phyloP scores from a whole-genome alignment of 2,888 invertebrate species.

The Chelonus formosanus region DNA sequence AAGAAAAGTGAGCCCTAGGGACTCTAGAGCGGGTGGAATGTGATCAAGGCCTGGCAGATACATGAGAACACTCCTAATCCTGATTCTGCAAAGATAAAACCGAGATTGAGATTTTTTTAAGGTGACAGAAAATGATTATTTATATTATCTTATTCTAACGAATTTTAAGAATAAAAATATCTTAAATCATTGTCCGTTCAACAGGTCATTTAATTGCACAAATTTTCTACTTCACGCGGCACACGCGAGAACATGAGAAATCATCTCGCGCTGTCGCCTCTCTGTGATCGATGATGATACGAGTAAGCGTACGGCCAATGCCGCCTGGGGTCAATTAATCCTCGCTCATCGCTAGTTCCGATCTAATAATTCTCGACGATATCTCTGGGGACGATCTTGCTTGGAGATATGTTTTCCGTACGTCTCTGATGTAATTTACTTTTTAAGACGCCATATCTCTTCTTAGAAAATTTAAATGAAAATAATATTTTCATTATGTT shows the following conservation, averaged over 20 bases:
- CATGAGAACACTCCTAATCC: slow-evolving; percentile 60
- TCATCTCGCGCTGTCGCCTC: slow-evolving; percentile 29
- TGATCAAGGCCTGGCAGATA: slow-evolving; percentile 59
- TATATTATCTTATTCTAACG: neutral
- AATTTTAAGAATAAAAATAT: slow-evolving; percentile 23
- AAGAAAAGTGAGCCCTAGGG: slow-evolving; percentile 61
- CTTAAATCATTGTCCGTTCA: slow-evolving; percentile 25
- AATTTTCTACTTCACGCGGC: slow-evolving; percentile 18
- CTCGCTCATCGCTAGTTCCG: slow-evolving; percentile 38
- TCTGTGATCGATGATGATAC: slow-evolving; percentile 33
- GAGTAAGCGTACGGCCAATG: slow-evolving; percentile 25
- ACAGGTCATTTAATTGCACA: slow-evolving; percentile 19
- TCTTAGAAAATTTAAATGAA: too few relatives aligned
- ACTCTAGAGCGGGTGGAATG: slow-evolving; percentile 46
- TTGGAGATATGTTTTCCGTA: slow-evolving; percentile 5
- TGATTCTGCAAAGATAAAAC: slow-evolving; percentile 39
- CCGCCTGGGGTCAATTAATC: slow-evolving; percentile 38
- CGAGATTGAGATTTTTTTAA: slow-evolving; percentile 15
- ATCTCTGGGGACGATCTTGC: slow-evolving; percentile 33
- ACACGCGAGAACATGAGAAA: slow-evolving; percentile 31
- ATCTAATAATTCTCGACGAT: slow-evolving; percentile 34
- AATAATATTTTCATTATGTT: too few relatives aligned
- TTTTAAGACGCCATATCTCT: neutral
- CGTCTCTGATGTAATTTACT: slow-evolving; percentile 25
- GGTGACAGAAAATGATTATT: too few relatives aligned